Conservation (phyloP, 2,113 vertebrate species). For the Tachysurus fulvidraco region DNA sequence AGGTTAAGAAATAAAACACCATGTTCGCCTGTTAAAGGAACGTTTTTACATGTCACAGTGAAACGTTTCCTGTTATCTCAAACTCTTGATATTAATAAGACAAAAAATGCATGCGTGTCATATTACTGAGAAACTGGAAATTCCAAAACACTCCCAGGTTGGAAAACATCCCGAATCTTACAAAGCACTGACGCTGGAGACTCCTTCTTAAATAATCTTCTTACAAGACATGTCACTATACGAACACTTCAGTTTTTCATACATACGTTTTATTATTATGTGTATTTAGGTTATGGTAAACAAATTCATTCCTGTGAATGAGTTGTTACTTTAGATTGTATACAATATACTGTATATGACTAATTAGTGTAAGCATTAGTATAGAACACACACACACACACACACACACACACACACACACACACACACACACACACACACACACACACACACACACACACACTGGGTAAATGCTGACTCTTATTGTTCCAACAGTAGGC, state of each 20-base stretch:
- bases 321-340: background rate
- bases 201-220: background rate
- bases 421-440: background rate
- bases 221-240: background rate
- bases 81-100: background rate
- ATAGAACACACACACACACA: background rate
- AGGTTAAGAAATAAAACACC: background rate
- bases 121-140: background rate
- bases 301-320: background rate
- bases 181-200: background rate
- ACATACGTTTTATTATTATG: background rate
- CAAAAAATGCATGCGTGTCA: background rate
- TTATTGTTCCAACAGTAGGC: background rate
- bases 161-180: background rate
- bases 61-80: background rate
- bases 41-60: background rate
- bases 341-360: background rate
- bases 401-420: background rate
- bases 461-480: background rate
- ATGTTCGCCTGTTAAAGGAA: background rate
- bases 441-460: background rate
- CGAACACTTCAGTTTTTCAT: background rate
- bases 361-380: background rate
- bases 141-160: background rate
- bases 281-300: background rate